Conservation (phyloP, 1,140 invertebrate species). For the Drosophila mayri region DNA sequence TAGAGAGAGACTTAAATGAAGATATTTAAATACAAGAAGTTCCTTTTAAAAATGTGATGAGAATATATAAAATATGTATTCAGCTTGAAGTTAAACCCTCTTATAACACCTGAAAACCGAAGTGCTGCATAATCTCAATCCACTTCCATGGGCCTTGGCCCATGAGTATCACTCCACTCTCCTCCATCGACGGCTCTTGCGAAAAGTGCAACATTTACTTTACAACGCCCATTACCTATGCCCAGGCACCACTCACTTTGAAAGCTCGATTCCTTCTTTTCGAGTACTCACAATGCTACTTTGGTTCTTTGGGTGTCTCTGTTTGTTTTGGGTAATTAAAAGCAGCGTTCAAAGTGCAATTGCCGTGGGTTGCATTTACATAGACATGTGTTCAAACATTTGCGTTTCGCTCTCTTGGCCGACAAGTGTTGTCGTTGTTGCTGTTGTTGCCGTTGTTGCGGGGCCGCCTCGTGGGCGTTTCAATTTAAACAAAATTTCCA, state of each 20-base stretch:
- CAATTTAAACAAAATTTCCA: constrained; percentile 70
- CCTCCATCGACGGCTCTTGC: background rate
- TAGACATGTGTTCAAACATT: constrained; percentile 72
- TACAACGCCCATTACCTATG: constrained; percentile 15
- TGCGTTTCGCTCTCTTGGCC: constrained; percentile 35
- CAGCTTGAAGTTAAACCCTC: background rate
- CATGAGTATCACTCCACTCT: constrained; percentile 25
- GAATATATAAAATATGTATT: too few relatives aligned
- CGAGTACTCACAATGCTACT: constrained; percentile 28
- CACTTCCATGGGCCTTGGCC: background rate
- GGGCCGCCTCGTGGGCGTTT: constrained; percentile 67
- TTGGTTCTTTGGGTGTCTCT: constrained; percentile 56
- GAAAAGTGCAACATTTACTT: constrained; percentile 22
- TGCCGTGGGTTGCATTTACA: constrained; percentile 72
- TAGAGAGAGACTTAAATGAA: too few relatives aligned
- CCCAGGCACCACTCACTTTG: constrained; percentile 60
- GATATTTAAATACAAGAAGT: too few relatives aligned
- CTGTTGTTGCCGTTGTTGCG: constrained; percentile 13
- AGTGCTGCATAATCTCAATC: background rate
- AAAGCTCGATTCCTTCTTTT: constrained; percentile 47
- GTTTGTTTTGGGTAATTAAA: constrained; percentile 72
- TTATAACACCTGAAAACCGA: background rate
- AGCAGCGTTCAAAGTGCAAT: constrained; percentile 77
- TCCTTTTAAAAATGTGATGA: too few relatives aligned
- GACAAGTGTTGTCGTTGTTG: constrained; percentile 50